Percentiles rank a stretch among this genome's conserved stretches.
These are phyloP conservation scores for Nomada fucata DNA, from an alignment of 2,888 invertebrate genomes.

Conservation along the genomic window DNA sequence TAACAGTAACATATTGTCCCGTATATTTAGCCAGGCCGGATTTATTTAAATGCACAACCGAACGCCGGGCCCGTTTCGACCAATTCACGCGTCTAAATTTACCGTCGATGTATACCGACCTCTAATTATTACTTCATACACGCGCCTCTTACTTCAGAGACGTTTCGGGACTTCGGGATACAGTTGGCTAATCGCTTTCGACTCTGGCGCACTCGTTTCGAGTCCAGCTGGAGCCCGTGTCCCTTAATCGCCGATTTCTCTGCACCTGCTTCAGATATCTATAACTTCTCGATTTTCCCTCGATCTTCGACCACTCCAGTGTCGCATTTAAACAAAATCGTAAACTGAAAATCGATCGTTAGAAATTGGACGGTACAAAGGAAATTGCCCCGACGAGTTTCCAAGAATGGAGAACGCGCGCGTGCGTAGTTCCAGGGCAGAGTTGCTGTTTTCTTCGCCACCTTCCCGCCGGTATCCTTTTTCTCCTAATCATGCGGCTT, in stretches of 20 bases:
- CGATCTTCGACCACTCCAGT: too few relatives aligned
- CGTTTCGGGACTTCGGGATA: background rate
- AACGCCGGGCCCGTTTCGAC: conserved; percentile 10
- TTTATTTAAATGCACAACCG: background rate
- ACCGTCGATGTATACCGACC: background rate
- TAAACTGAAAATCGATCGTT: too few relatives aligned
- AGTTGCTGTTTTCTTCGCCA: conserved; percentile 37
- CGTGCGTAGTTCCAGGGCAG: background rate
- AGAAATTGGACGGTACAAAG: too few relatives aligned
- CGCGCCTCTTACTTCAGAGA: conserved; percentile 21
- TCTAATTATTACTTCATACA: conserved; percentile 17
- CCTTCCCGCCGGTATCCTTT: conserved; percentile 58
- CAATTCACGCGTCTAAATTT: conserved; percentile 22
- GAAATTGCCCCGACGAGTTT: background rate
- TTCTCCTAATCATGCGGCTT: conserved; percentile 63
- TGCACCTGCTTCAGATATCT: background rate
- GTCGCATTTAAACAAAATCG: too few relatives aligned
- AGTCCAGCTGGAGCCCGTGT: background rate
- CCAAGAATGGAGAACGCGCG: conserved; percentile 10
- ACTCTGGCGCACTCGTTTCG: background rate
- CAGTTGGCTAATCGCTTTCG: conserved; percentile 23
- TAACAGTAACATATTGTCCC: background rate
- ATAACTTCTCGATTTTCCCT: too few relatives aligned
- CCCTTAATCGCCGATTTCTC: conserved; percentile 2
- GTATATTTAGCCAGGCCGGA: background rate